Percentiles rank a stretch among this genome's conserved stretches.
phyloP scores from a whole-genome alignment of 23 tunicate genomes.

The Botrylloides violaceus region DNA sequence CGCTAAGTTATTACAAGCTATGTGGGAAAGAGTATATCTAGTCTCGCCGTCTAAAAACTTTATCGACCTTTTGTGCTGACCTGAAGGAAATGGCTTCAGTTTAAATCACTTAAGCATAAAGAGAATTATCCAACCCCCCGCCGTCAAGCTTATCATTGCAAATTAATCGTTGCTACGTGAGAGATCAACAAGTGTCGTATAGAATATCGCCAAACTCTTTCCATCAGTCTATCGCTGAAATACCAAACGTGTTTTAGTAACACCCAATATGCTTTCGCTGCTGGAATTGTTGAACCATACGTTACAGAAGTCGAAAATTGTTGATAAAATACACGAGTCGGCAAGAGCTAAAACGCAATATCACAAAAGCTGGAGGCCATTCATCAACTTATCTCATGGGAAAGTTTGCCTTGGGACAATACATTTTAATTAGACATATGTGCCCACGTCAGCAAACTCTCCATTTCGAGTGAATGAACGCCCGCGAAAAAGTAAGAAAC shows the following conservation, averaged over 20 bases:
- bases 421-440: slow-evolving; percentile 1
- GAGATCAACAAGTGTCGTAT: neutral
- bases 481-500: neutral
- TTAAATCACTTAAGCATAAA: neutral
- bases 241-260: neutral
- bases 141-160: neutral
- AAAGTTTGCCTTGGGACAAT: neutral
- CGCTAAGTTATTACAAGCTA: too few species aligned
- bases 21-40: too few species aligned
- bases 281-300: neutral
- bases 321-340: neutral
- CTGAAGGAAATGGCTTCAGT: neutral
- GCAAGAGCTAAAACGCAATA: neutral
- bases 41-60: too few species aligned
- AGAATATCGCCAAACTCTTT: neutral
- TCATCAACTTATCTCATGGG: slow-evolving; percentile 1
- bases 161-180: neutral
- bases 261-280: neutral
- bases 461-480: neutral
- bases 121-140: too few species aligned
- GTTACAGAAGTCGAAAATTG: neutral
- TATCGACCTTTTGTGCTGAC: neutral
- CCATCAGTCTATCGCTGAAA: neutral
- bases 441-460: neutral
- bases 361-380: neutral